These are phyloP conservation scores for Salvelinus fontinalis DNA, from an alignment of 2,113 vertebrate species.

Conservation along the genomic window DNA sequence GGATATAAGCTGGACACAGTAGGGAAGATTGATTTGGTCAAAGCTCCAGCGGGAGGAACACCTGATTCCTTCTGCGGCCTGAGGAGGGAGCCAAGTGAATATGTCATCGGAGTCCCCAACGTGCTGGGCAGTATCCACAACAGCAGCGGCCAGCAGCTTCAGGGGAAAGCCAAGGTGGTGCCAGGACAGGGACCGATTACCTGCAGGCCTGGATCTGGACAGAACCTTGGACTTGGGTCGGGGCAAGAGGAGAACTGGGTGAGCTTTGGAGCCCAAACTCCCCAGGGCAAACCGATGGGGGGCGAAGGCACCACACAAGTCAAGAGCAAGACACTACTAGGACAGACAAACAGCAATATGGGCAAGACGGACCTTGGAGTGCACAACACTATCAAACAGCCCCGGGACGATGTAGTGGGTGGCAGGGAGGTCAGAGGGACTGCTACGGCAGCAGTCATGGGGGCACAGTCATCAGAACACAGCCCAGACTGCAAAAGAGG, in stretches of 20 bases:
- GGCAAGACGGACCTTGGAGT: slow-evolving; percentile 48
- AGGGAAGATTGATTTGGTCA: slow-evolving; percentile 31
- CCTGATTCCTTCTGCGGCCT: slow-evolving; percentile 42
- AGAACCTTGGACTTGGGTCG: slow-evolving; percentile 18
- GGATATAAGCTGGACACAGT: slow-evolving; percentile 47
- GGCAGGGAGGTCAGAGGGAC: slow-evolving; percentile 1
- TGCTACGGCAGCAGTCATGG: slow-evolving; percentile 19
- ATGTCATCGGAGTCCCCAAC: slow-evolving; percentile 21
- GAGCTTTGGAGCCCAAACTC: slow-evolving; percentile 34
- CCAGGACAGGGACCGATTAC: slow-evolving; percentile 8
- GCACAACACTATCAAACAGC: slow-evolving; percentile 43
- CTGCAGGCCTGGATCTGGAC: slow-evolving; percentile 32
- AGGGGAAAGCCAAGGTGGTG: slow-evolving; percentile 37
- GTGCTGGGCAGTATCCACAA: slow-evolving; percentile 49
- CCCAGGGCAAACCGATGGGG: slow-evolving; percentile 48
- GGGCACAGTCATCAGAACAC: slow-evolving; percentile 54
- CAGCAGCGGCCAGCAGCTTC: slow-evolving; percentile 27
- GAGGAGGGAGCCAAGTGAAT: slow-evolving; percentile 50
- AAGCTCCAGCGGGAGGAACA: slow-evolving; percentile 45
- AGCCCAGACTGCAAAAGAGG: slow-evolving; percentile 72
- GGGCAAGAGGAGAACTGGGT: slow-evolving; percentile 55
- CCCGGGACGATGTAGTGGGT: slow-evolving; percentile 14
- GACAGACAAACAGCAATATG: slow-evolving; percentile 43
- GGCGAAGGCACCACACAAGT: slow-evolving; percentile 44
- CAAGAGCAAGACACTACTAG: slow-evolving; percentile 53